Evolutionary conservation across 2,888 invertebrate genomes (phyloP).

Genomic region (Xestobium rufovillosum): DNA sequence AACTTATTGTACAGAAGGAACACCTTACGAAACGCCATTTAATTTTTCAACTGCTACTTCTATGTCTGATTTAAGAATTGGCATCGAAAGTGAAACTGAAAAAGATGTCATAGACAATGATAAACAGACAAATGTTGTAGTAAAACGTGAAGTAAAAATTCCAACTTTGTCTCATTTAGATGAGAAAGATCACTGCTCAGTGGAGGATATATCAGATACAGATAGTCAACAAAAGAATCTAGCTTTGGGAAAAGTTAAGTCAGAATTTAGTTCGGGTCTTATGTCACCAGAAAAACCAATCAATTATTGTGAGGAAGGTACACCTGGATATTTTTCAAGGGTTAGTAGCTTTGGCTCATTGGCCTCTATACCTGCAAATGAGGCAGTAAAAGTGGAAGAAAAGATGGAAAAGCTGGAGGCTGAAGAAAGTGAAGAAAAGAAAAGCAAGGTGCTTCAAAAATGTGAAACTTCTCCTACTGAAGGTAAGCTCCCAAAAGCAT

Average conservation of each 20-base stretch:
- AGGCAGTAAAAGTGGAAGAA: slow-evolving; percentile 19
- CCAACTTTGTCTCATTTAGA: slow-evolving; percentile 23
- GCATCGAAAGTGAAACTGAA: too few relatives aligned
- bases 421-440: slow-evolving; percentile 14
- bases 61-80: slow-evolving; percentile 70
- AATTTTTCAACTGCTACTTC: slow-evolving; percentile 87
- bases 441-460: slow-evolving; percentile 17
- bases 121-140: slow-evolving; percentile 23
- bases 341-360: slow-evolving; percentile 50
- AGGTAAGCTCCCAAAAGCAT: too few relatives aligned
- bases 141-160: slow-evolving; percentile 15
- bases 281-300: slow-evolving; percentile 73
- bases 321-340: slow-evolving; percentile 70
- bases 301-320: slow-evolving; percentile 82
- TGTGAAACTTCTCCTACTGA: slow-evolving; percentile 17
- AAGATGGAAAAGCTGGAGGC: slow-evolving; percentile 14
- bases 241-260: not conserved
- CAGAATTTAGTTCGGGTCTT: slow-evolving; percentile 53
- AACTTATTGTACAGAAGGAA: slow-evolving; percentile 87
- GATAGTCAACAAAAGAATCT: slow-evolving; percentile 17
- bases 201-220: slow-evolving; percentile 38
- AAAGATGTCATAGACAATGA: slow-evolving; percentile 34
- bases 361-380: slow-evolving; percentile 36
- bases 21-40: slow-evolving; percentile 71
- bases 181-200: slow-evolving; percentile 40